phyloP scores from a whole-genome alignment of 1,140 invertebrate species.

The Reticulitermes speratus region DNA sequence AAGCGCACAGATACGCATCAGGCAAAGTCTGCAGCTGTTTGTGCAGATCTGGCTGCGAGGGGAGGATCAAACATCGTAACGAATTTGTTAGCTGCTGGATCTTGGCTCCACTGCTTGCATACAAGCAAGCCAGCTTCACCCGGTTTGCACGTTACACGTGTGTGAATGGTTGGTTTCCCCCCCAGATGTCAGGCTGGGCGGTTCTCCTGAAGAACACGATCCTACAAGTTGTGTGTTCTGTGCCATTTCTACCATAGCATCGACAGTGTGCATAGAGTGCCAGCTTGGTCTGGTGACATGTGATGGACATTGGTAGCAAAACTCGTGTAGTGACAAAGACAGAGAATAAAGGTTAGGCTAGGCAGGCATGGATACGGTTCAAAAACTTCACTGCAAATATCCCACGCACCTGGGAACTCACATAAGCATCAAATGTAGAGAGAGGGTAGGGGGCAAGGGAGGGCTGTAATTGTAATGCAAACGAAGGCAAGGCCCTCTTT shows the following conservation, averaged over 20 bases:
- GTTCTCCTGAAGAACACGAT: not conserved
- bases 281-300: not conserved
- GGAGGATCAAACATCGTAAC: not conserved
- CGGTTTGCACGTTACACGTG: not conserved
- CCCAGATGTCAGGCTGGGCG: not conserved
- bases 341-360: not conserved
- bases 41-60: not conserved
- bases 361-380: no score
- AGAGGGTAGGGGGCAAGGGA: not conserved
- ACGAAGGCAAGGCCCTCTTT: constrained; percentile 20
- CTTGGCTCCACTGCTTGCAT: not conserved
- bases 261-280: not conserved
- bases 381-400: not conserved
- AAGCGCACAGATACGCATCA: no score
- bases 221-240: not conserved
- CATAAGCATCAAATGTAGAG: not conserved
- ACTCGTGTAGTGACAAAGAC: not conserved
- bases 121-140: no score
- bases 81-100: not conserved
- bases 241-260: not conserved
- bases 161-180: not conserved
- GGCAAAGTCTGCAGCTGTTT: not conserved
- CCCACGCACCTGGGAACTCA: constrained; percentile 22
- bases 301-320: not conserved
- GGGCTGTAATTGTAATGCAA: constrained; percentile 28